Conservation (phyloP, 2,797 vertebrate species). For the Tarsius wallacei region DNA sequence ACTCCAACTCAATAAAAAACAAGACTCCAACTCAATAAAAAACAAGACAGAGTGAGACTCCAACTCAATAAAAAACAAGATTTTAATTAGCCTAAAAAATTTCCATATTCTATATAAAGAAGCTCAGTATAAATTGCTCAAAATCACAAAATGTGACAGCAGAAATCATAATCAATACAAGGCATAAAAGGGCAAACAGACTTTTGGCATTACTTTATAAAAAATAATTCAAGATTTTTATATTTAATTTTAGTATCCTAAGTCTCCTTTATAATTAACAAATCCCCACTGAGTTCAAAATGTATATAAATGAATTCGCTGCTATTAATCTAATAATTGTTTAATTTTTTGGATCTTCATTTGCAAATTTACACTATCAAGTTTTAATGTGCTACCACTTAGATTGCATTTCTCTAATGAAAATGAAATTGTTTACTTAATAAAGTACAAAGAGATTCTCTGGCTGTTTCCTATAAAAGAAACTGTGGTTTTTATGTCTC, state of each 20-base stretch:
- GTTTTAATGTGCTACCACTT: constrained; percentile 32
- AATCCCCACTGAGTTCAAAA: constrained; percentile 14
- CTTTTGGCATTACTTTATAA: not conserved
- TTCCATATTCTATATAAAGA: not conserved
- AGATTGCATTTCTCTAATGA: constrained; percentile 36
- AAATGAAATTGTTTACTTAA: constrained; percentile 71
- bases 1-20: too few species aligned
- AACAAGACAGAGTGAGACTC: not conserved
- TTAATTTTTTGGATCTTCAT: constrained; percentile 43
- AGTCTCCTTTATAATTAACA: constrained; percentile 42
- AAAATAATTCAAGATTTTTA: constrained; percentile 64
- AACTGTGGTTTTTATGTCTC: constrained; percentile 82
- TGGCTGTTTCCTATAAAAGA: constrained; percentile 75
- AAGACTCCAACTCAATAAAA: not conserved
- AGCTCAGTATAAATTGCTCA: constrained; percentile 56
- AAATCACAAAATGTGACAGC: constrained; percentile 56
- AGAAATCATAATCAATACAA: constrained; percentile 44
- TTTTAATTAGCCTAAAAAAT: not conserved
- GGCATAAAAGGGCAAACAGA: not conserved
- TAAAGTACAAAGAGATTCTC: constrained; percentile 77
- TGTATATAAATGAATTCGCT: constrained; percentile 44
- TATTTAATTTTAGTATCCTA: constrained; percentile 47
- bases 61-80: not conserved
- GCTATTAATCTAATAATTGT: not conserved
- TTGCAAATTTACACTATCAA: not conserved